A percentile compares a stretch with the other conserved stretches of the same genome.
phyloP scores from a whole-genome alignment of 1,140 invertebrate species.

The Belonocnema kinseyi region DNA sequence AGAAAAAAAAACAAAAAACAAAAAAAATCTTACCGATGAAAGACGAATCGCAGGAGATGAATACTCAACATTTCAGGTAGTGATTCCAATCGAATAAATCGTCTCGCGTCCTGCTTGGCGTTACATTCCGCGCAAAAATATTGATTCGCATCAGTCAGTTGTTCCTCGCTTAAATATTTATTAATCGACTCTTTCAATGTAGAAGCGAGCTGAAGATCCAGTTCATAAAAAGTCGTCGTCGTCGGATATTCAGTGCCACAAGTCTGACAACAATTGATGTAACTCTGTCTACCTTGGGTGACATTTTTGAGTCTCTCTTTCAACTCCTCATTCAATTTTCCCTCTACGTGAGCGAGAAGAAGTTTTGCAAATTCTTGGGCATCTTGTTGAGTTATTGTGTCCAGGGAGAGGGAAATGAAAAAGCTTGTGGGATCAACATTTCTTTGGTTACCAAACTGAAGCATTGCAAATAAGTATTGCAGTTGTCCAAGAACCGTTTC shows the following conservation, averaged over 20 bases:
- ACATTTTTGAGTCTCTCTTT: conserved; percentile 78
- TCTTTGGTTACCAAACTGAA: conserved; percentile 79
- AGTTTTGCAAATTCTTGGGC: conserved; percentile 86
- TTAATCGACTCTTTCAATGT: conserved; percentile 79
- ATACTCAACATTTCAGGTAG: conserved; percentile 85
- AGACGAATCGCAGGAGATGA: conserved; percentile 83
- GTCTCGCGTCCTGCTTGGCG: conserved; percentile 80
- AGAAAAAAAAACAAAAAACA: background rate
- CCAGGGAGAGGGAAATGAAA: conserved; percentile 80
- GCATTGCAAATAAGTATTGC: conserved; percentile 82
- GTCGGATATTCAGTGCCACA: conserved; percentile 79
- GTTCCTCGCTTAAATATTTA: conserved; percentile 81
- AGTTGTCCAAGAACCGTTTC: conserved; percentile 78
- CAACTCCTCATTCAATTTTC: conserved; percentile 73
- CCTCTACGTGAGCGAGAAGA: conserved; percentile 80
- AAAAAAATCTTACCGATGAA: conserved; percentile 76
- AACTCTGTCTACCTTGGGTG: conserved; percentile 81
- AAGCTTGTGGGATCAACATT: conserved; percentile 81
- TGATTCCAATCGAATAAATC: conserved; percentile 78
- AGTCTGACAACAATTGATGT: conserved; percentile 80
- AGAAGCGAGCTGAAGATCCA: conserved; percentile 81
- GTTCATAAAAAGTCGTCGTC: conserved; percentile 81
- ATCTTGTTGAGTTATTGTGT: conserved; percentile 82
- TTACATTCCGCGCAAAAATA: conserved; percentile 81
- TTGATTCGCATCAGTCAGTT: conserved; percentile 81